Conservation (phyloP, 1,140 invertebrate genomes). For the Riptortus pedestris region DNA sequence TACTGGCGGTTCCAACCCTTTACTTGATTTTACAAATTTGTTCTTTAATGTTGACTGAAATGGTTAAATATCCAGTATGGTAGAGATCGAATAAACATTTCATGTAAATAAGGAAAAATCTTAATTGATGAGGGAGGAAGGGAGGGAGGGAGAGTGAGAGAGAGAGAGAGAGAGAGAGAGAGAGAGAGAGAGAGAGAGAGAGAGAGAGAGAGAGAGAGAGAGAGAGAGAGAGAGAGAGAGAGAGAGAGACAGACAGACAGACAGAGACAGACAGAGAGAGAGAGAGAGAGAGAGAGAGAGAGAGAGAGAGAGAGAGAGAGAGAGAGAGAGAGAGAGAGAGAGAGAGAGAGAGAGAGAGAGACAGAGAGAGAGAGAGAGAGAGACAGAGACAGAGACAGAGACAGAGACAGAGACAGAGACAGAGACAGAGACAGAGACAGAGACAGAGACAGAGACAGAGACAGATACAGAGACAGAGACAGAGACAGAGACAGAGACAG, state of each 20-base stretch:
- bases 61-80: too few species aligned
- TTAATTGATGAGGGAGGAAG: neutral
- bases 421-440: neutral
- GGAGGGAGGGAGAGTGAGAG: neutral
- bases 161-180: neutral
- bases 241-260: neutral
- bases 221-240: neutral
- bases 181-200: neutral
- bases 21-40: too few species aligned
- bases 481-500: neutral
- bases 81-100: too few species aligned
- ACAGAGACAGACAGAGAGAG: neutral
- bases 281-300: neutral
- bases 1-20: too few species aligned
- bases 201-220: neutral
- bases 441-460: neutral
- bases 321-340: neutral
- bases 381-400: neutral
- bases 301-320: neutral
- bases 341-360: neutral
- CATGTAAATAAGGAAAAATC: too few species aligned
- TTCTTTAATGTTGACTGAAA: too few species aligned
- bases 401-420: neutral
- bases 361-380: neutral
- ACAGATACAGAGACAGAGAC: neutral